Percentiles rank a stretch among this genome's conserved stretches.
Conservation (phyloP, 2,797 vertebrate genomes). For the Bucorvus abyssinicus region DNA sequence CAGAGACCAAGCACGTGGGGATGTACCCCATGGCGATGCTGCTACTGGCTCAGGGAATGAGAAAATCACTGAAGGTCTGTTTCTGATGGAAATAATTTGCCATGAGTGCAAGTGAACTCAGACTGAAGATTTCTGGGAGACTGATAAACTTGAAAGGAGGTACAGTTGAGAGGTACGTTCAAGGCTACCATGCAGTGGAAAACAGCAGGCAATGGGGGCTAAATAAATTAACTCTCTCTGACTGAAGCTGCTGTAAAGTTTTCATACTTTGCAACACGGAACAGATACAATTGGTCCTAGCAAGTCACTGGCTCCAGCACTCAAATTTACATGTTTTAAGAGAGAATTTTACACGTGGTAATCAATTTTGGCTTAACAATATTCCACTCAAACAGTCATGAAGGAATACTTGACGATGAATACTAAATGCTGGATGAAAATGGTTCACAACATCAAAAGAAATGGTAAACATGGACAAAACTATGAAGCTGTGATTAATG, state of each 20-base stretch:
- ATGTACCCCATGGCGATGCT: neutral
- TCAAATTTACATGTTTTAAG: slow-evolving; percentile 15
- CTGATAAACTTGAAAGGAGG: slow-evolving; percentile 1
- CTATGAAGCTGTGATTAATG: slow-evolving; percentile 37
- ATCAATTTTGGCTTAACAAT: slow-evolving; percentile 47
- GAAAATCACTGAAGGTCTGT: neutral
- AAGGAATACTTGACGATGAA: slow-evolving; percentile 47
- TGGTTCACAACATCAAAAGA: slow-evolving; percentile 48
- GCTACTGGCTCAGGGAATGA: neutral
- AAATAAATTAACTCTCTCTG: slow-evolving; percentile 25
- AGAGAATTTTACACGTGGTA: slow-evolving; percentile 6
- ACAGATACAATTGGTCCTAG: slow-evolving; percentile 36
- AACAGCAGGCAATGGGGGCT: slow-evolving; percentile 60
- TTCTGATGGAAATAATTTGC: slow-evolving; percentile 9
- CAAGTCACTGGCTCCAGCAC: slow-evolving; percentile 30
- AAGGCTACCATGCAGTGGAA: slow-evolving; percentile 69
- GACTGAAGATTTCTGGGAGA: neutral
- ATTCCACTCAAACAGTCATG: slow-evolving; percentile 54
- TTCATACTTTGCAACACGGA: slow-evolving; percentile 79
- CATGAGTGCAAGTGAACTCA: neutral
- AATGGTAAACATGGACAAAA: slow-evolving; percentile 68
- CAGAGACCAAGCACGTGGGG: neutral
- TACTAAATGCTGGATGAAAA: slow-evolving; percentile 62
- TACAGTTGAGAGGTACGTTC: slow-evolving; percentile 74
- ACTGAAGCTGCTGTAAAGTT: slow-evolving; percentile 46